Evolutionary conservation across 1,140 invertebrate species (phyloP), one percentile per base, ranked within the genome.

Genomic region (Drosophila ohnishii): DNA sequence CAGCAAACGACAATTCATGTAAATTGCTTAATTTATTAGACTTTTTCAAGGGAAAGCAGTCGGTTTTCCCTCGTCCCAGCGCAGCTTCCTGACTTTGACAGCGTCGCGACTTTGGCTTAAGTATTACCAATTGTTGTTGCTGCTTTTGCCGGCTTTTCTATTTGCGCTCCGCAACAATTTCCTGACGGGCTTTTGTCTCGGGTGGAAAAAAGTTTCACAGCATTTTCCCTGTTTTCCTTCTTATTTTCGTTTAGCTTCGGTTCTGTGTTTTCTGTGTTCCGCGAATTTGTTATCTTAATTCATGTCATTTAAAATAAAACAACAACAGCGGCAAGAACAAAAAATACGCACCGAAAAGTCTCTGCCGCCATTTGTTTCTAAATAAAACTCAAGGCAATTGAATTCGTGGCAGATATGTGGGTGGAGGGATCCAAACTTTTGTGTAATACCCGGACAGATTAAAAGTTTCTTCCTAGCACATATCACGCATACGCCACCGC

Each of bases 11-110:
- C 84, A 87, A 87, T 88, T 87, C 84, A 87, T 87, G 84, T 87
- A 87, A 87, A 87, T 87, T 87, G 84, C 84, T 87, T 87, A 87
- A 87, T 87, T 87, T 87, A 87, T 87, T 87, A 88, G 80, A 84
- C 80, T 87, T 88, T 75, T 86, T 84, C 48, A 51, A n/a, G 56
- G 42, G 40, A 62, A 48, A 39, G 30, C 62, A 72, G 80, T 59
- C 78, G 74, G 44, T 22, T 14, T 50, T 65, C 45, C 37, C 63
- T 48, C 66, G 75, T 71, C 59, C 47, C 59, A 30, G 74, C 61
- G 66, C 57, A 61, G 61, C 82, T 86, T 88, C 79, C 84, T 86
- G 84, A 79, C 83, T 79, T 83, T 86, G 83, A 74, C 79, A 82
- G 67, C 66, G 79, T 79, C 75, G 82, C 83, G 83, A 86, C 83